Base-by-base conservation (phyloP, 2,113 vertebrate genomes). In the Cyanoderma ruficeps region DNA sequence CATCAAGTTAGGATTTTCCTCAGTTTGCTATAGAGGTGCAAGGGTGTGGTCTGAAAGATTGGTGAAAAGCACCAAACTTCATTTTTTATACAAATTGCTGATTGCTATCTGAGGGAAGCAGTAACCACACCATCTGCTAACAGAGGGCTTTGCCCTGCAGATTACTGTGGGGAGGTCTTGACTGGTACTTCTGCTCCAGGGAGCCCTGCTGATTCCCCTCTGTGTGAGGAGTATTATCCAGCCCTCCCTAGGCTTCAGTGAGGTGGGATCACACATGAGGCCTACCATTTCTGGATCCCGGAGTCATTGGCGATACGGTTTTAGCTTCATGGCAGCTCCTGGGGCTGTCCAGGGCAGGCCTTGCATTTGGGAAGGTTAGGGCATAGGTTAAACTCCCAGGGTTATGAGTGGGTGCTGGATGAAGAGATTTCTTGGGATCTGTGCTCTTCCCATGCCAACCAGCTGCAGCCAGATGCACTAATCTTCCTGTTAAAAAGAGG, bases 191-290 rank as follows among this genome's bases (percentile, higher is more conserved):
- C 23, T 37, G 23, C 65, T 53, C 15, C 22, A 20, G 25, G 33
- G 61, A 79, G 53, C n/a, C 12, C 12, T 42, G 30, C 27, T 80
- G 63, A 25, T 63, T 67, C 33, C 24, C 4, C 13, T 44, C 7
- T 35, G 47, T 30, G 1, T 39, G 12, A 91, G n/a, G 39, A 63
- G 18, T 14, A 21, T 67, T 80, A 31, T 30, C 35, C 64, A 47
- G 39, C 39, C 15, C 14, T 53, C 27, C 15, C 0, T 0, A 86
- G 30, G 22, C 76, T 47, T 80, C 22, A 2, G 1, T 16, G 42
- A 23, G 17, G 18, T 41, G 60, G 42, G 33, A 27, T 74, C 37
- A 33, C 37, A 28, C 1, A 2, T 2, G 17, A 44, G 10, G 14
- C 24, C 39, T 6, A 6, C 24, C 0, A 1, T 37, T 75, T 83